These are phyloP conservation scores for Sicus ferrugineus DNA, from an alignment of 2,888 invertebrate genomes.

Conservation along the genomic window DNA sequence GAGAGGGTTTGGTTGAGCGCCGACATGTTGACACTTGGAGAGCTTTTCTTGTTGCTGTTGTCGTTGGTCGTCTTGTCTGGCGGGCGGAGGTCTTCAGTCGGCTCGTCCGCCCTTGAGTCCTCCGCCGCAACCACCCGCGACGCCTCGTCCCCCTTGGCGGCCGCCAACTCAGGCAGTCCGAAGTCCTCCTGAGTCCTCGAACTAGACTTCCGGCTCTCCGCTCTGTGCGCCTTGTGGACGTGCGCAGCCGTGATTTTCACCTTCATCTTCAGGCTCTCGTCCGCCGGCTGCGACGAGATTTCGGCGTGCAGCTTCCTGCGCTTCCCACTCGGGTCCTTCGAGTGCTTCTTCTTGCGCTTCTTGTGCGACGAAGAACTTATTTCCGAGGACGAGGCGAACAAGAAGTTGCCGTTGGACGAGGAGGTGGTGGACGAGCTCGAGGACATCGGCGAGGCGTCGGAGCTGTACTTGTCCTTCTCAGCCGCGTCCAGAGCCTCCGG, in stretches of 20 bases:
- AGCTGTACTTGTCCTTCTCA: conserved; percentile 50
- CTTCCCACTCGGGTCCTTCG: conserved; percentile 64
- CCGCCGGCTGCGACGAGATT: conserved; percentile 65
- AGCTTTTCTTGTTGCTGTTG: conserved; percentile 35
- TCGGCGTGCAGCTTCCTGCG: conserved; percentile 69
- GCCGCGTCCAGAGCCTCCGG: conserved; percentile 39
- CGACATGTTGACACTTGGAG: conserved; percentile 33
- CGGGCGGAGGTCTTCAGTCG: neutral
- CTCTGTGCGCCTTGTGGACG: conserved; percentile 54
- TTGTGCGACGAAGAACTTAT: conserved; percentile 62
- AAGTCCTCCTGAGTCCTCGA: neutral
- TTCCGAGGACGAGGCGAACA: conserved; percentile 34
- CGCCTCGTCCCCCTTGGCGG: no score
- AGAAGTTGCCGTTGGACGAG: conserved; percentile 52
- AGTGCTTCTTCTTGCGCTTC: conserved; percentile 70
- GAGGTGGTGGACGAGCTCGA: conserved; percentile 56
- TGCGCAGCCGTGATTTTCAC: conserved; percentile 65
- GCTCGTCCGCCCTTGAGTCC: neutral
- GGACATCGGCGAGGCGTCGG: conserved; percentile 60
- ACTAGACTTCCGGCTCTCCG: conserved; percentile 42
- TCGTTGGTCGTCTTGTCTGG: neutral
- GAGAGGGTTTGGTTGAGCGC: conserved; percentile 49
- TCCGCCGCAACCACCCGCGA: no score
- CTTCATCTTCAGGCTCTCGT: conserved; percentile 67
- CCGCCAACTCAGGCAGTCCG: no score